Base-by-base conservation (phyloP, 2,797 vertebrate species). In the Spatula clypeata region DNA sequence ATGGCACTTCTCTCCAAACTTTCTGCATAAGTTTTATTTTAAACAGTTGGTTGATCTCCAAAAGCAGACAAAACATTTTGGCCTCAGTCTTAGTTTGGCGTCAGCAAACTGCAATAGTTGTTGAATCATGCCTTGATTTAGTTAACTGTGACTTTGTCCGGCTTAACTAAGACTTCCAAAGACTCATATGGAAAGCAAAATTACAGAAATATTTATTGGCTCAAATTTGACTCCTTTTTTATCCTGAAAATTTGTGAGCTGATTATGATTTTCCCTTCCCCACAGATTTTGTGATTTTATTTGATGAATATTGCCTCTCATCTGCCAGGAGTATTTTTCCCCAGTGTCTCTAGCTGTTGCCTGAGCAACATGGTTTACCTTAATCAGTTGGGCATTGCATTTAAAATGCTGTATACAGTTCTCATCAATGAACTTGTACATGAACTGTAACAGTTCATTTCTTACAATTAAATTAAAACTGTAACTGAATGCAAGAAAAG, bases 91-190 rank as follows among this genome's bases (percentile, higher is more conserved):
- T 88, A 54, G 26, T 51, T 74, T 94, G 84, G 85, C 91, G 81
- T 77, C 92, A 95, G 88, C n/a, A 90, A 73, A 84, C 67, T 90
- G n/a, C 66, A 93, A 86, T 95, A 90, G 66, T 55, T 88, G 91
- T 95, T 95, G 91, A 94, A 94, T 95, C 86, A 82, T 51, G 74
- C 74, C 86, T 93, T 95, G 91, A 76, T 93, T 94, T 90, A 82
- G 76, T 79, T 93, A 81, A 55, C 55, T 71, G 38, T 64, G 86
- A 49, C 66, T 94, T 93, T 93, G 79, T 88, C 66, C 88, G 47
- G n/a, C 36, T 86, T 27, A 62, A 73, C 71, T 79, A 60, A 58
- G 9, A 57, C 74, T 91, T 79, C 94, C 76, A 95, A 89, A 92
- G 74, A 27, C n/a, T 79, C 19, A 29, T 19, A 32, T 42, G 31